phyloP scores from a whole-genome alignment of 2,888 invertebrate genomes.

The Gortyna flavago region DNA sequence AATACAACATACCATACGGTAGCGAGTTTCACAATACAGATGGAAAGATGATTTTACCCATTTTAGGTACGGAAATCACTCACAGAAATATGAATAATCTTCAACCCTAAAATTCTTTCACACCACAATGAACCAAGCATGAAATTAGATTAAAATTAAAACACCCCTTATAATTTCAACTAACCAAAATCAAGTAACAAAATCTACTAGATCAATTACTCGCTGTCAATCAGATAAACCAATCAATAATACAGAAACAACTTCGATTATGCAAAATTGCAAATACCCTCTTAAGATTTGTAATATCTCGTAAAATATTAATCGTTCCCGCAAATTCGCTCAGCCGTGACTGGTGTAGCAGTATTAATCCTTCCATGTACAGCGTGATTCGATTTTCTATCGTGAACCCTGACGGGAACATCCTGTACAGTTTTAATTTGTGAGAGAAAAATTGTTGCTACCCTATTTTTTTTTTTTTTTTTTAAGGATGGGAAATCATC shows the following conservation, averaged over 20 bases:
- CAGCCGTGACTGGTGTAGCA: conserved; percentile 16
- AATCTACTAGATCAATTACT: conserved; percentile 14
- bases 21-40: not conserved
- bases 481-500: no score
- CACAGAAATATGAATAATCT: not conserved
- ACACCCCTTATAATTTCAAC: not conserved
- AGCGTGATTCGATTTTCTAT: conserved; percentile 53
- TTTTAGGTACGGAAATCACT: no score
- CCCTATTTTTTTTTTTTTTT: no score
- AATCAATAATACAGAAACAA: conserved; percentile 23
- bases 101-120: not conserved
- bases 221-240: conserved; percentile 10
- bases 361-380: conserved; percentile 41
- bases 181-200: not conserved
- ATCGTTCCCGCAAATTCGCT: conserved; percentile 34
- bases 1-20: no score
- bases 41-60: not conserved
- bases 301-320: conserved; percentile 44
- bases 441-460: conserved; percentile 39
- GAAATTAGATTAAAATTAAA: not conserved
- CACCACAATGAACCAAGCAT: not conserved
- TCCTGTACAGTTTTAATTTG: conserved; percentile 48
- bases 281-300: conserved; percentile 20
- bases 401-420: conserved; percentile 19
- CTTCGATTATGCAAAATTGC: conserved; percentile 30